Evolutionary conservation across 64 coral and sea anemone genomes (phyloP), one percentile per base, ranked within the genome.

Genomic region (Actinia tenebrosa): DNA sequence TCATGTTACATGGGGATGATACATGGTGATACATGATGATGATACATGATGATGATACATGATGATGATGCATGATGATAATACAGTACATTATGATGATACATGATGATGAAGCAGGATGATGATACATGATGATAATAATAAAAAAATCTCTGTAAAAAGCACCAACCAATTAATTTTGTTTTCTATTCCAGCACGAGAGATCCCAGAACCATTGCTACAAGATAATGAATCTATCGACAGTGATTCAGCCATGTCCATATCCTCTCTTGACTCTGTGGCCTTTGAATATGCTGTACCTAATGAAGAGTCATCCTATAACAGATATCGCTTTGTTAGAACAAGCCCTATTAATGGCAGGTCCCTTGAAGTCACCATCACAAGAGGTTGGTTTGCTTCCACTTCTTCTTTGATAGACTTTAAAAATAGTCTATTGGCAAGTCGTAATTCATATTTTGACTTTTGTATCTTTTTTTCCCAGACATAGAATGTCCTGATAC

Each of bases 271-370:
- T 10, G 22, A 45, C 22, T 81, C 79, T 81, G 79, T 81, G 4
- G 53, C 45, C 79, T 81, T 81, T 81, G 79, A 81, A 81, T 81
- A 81, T 25, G 79, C 45, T 16, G 69, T 75, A 75, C 23, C 69
- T 75, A 75, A 75, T 75, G 69, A 75, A 27, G 69, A 42, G n/a
- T 75, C 25, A 30, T 2, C n/a, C 26, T 3, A 75, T 26, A 75
- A 27, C 69, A 30, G 14, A 13, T 75, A 75, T 42, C 69, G 69
- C 25, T 75, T 43, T 75, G 69, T 75, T 30, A 75, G 69, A 30
- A 75, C 69, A 7, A 75, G 69, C 13, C 27, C 69, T 3, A 13
- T 30, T 18, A 25, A 75, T 10, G 69, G 69, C 27, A 5, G 69
- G 10, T 75, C 69, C 10, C 69, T 75, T 1, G 26, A 75, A 42